Conservation (phyloP, 2,797 vertebrate genomes). For the Enteromius radiatus region DNA sequence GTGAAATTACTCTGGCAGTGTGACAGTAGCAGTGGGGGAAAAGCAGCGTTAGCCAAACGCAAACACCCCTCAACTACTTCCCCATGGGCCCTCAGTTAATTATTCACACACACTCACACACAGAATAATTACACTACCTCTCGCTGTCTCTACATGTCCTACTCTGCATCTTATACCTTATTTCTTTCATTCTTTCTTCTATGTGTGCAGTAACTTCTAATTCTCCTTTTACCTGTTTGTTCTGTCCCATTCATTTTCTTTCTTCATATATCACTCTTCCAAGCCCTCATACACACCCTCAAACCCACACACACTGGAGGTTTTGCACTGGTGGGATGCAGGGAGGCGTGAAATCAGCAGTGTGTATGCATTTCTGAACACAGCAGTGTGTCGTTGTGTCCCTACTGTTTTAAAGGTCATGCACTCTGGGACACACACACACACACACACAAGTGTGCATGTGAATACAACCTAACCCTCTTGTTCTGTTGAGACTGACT, state of each 20-base stretch:
- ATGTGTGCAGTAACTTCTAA: neutral
- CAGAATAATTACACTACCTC: slow-evolving; percentile 21
- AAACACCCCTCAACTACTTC: slow-evolving; percentile 49
- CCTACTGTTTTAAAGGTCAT: slow-evolving; percentile 52
- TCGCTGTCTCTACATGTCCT: neutral
- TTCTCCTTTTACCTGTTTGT: neutral
- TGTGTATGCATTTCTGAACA: slow-evolving; percentile 53
- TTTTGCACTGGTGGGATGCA: slow-evolving; percentile 43
- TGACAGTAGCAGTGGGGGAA: slow-evolving; percentile 49
- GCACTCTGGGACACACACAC: slow-evolving; percentile 21
- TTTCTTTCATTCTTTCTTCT: neutral
- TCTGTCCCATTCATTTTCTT: neutral
- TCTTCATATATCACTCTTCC: neutral
- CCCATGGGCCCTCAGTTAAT: slow-evolving; percentile 20
- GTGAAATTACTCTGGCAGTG: slow-evolving; percentile 52
- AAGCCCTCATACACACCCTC: slow-evolving; percentile 23
- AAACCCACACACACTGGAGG: slow-evolving; percentile 3
- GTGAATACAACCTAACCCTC: slow-evolving; percentile 17
- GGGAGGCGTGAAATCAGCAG: slow-evolving; percentile 46
- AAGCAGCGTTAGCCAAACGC: slow-evolving; percentile 58
- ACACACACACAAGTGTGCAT: slow-evolving; percentile 8
- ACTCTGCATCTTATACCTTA: neutral
- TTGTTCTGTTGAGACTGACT: neutral
- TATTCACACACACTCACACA: slow-evolving; percentile 24
- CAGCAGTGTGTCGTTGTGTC: slow-evolving; percentile 29